phyloP scores from a whole-genome alignment of 2,888 invertebrate species.

The Erebia ligea region DNA sequence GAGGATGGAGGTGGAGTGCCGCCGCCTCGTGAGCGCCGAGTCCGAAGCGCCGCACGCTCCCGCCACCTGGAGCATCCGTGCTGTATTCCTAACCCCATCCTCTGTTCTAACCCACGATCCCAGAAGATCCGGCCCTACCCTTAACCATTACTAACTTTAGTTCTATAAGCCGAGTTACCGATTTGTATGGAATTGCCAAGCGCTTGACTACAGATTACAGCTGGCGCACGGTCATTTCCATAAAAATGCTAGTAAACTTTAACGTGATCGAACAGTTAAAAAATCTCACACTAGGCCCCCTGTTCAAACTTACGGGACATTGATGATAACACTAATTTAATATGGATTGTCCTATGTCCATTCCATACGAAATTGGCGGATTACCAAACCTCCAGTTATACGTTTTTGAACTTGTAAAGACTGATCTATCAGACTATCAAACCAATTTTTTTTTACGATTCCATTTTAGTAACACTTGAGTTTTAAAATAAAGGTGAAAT shows the following conservation, averaged over 20 bases:
- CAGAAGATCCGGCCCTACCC: conserved; percentile 26
- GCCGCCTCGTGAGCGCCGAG: conserved; percentile 87
- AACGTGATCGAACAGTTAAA: too few species aligned
- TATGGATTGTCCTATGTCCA: neutral
- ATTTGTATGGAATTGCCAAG: too few species aligned
- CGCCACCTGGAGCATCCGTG: conserved; percentile 72
- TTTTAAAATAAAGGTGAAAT: neutral
- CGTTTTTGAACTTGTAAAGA: neutral
- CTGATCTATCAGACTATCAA: neutral
- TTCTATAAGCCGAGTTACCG: too few species aligned
- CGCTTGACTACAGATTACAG: too few species aligned
- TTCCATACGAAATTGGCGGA: neutral
- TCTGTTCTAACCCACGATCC: conserved; percentile 35
- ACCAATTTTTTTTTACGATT: neutral
- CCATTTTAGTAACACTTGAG: neutral
- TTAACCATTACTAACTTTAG: neutral
- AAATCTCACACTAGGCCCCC: too few species aligned
- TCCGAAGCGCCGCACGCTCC: conserved; percentile 61
- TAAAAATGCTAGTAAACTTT: too few species aligned
- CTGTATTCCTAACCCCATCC: conserved; percentile 47
- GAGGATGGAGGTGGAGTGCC: conserved; percentile 89
- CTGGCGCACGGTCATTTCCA: too few species aligned
- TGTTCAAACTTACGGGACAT: neutral
- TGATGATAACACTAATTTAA: neutral
- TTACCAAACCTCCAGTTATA: neutral